These are phyloP conservation scores for Apeltes quadracus DNA, from an alignment of 2,113 vertebrate species.

Conservation along the genomic window DNA sequence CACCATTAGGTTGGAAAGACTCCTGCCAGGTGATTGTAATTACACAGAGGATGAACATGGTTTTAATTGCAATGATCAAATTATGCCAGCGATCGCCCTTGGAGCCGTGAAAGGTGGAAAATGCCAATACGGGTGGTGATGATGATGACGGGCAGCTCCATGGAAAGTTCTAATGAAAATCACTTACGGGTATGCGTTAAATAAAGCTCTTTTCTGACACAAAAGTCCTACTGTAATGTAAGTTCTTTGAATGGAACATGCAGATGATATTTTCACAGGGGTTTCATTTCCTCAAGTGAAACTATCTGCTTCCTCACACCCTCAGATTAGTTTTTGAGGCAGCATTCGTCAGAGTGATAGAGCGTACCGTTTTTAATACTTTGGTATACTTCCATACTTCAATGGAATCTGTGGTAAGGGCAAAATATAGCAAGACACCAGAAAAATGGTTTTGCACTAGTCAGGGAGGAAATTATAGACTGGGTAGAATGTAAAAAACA, in stretches of 20 bases:
- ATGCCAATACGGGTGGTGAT: slow-evolving; percentile 33
- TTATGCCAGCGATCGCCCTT: slow-evolving; percentile 42
- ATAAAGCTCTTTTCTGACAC: background rate
- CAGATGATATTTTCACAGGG: slow-evolving; percentile 15
- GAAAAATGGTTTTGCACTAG: background rate
- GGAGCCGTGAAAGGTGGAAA: slow-evolving; percentile 7
- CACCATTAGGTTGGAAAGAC: slow-evolving; percentile 34
- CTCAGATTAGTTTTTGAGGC: slow-evolving; percentile 11
- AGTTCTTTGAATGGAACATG: slow-evolving; percentile 12
- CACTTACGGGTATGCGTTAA: background rate
- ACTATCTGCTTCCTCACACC: slow-evolving; percentile 22
- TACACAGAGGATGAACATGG: slow-evolving; percentile 57
- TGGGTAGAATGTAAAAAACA: background rate
- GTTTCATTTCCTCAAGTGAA: slow-evolving; percentile 49
- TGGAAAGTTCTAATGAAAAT: slow-evolving; percentile 8
- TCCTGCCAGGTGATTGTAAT: slow-evolving; percentile 66
- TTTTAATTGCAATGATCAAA: slow-evolving; percentile 67
- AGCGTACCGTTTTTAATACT: background rate
- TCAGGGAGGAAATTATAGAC: background rate
- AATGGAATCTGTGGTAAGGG: background rate
- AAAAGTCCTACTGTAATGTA: background rate
- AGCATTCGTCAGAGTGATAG: background rate
- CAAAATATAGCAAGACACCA: background rate
- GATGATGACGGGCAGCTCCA: slow-evolving; percentile 11
- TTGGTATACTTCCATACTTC: background rate